Evolutionary conservation across 2,797 vertebrate species (phyloP).

Genomic region (Phataginus tetradactyla): DNA sequence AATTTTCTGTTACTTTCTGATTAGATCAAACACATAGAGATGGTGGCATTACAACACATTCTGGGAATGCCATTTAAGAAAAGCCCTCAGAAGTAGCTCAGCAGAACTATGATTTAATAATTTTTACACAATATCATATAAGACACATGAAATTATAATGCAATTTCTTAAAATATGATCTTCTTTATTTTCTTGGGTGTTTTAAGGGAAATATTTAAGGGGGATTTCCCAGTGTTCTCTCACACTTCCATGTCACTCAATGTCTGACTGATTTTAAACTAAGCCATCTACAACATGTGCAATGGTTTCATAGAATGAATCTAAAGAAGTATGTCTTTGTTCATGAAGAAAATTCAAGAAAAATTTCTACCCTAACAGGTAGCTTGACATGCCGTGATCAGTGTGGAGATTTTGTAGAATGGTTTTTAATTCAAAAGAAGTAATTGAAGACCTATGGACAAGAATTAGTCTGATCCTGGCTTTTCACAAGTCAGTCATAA

Average conservation of each 20-base stretch:
- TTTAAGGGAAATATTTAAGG: neutral
- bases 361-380: neutral
- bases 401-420: neutral
- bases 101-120: neutral
- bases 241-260: neutral
- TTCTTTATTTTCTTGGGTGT: neutral
- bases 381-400: neutral
- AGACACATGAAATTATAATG: neutral
- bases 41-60: neutral
- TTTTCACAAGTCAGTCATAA: neutral
- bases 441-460: neutral
- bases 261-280: neutral
- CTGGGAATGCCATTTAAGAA: neutral
- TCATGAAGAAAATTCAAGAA: neutral
- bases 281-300: neutral
- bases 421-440: neutral
- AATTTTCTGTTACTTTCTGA: neutral
- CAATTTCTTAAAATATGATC: neutral
- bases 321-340: neutral
- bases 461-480: neutral
- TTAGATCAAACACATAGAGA: neutral
- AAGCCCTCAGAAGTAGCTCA: neutral
- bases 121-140: neutral
- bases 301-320: neutral
- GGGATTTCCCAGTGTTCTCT: neutral